Evolutionary conservation across 2,797 vertebrate genomes (phyloP), one percentile per base, ranked within the genome.

Genomic region (Acanthurus lineatus): DNA sequence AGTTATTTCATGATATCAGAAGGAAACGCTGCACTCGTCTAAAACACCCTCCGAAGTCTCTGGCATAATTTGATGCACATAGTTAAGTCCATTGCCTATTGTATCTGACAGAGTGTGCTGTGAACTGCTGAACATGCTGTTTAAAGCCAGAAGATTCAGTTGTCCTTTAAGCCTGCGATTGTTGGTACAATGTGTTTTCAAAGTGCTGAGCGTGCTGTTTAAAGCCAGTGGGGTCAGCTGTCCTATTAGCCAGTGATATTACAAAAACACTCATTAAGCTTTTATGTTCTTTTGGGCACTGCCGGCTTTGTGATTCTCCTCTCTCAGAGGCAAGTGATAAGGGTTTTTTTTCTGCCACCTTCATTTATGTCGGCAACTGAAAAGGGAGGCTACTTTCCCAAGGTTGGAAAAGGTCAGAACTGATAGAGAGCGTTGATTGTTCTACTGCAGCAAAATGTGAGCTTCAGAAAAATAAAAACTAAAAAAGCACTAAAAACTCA

Each of bases 261-360:
- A 86, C 81, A 82, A 91, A 91, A 90, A 86, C 85, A 88, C 83
- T 88, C 87, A 91, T 92, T 89, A 91, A 86, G 90, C 83, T 83
- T 90, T 91, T 86, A 89, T 87, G 83, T 87, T 87, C 80, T 84
- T 81, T 67, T 69, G 66, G 73, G 69, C 61, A 6, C 65, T 61
- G 60, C 71, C 77, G 52, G 60, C 80, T 88, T 85, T 88, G 75
- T 85, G 76, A 73, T 82, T 87, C 82, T 79, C 49, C 70, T 77
- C 61, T 79, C 72, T 87, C 66, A 80, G 83, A 84, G 76, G 71
- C 40, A 70, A 76, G 54, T 61, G 79, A 87, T 84, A 86, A 76
- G 77, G 86, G 77, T 53, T 65, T 85, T 35, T 35, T 35, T 86
- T 71, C 62, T 68, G 65, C 63, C 11, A 59, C 78, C 58, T 25